Evolutionary conservation across 2,113 vertebrate genomes (phyloP).

Genomic region (Neodontobutis hainanensis): DNA sequence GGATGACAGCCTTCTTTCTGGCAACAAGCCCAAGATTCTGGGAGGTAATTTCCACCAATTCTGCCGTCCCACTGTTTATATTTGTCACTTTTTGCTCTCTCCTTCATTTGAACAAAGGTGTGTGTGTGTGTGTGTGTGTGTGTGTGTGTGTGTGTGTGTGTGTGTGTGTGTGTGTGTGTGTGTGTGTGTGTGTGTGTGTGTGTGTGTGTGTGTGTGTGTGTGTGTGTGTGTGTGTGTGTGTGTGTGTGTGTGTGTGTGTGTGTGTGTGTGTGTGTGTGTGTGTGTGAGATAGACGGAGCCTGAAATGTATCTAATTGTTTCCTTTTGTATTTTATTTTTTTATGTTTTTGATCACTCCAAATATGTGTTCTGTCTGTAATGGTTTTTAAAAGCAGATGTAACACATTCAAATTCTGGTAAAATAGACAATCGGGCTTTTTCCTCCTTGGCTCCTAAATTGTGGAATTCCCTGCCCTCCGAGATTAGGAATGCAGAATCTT

Average conservation of each 20-base stretch:
- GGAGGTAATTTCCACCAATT: conserved; percentile 79
- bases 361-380: conserved; percentile 5
- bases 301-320: not conserved
- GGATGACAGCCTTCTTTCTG: conserved; percentile 75
- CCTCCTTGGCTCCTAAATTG: too few relatives aligned
- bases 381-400: conserved; percentile 2
- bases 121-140: conserved; percentile 2
- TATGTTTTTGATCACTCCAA: not conserved
- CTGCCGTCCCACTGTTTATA: conserved; percentile 72
- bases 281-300: not conserved
- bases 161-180: not conserved
- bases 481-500: too few relatives aligned
- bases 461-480: too few relatives aligned
- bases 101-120: conserved; percentile 25
- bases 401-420: not conserved
- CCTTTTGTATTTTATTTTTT: not conserved
- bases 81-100: conserved; percentile 70
- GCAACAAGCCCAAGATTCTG: conserved; percentile 75
- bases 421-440: too few relatives aligned
- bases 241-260: not conserved
- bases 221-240: not conserved
- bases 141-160: not conserved
- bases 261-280: not conserved
- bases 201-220: not conserved
- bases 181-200: not conserved